Base-by-base conservation (phyloP, 2,888 invertebrate species). In the Eudiplozoon nipponicum region DNA sequence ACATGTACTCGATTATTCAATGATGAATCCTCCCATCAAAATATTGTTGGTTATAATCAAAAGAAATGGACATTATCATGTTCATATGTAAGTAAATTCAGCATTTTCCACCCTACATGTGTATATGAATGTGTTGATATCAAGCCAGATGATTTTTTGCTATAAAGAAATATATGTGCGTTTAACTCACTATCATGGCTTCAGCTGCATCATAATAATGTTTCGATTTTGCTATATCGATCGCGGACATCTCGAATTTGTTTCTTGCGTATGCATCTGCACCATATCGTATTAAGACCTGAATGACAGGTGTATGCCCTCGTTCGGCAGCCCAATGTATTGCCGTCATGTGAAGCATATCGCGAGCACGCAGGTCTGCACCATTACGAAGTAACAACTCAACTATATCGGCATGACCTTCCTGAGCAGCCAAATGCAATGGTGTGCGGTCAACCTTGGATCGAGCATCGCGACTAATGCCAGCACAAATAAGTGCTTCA, bases 391-490 rank as follows among this genome's bases (percentile, higher is more conserved):
- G 52, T 22, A 76, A 59, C 26, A 72, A 59, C 49, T 68, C 65
- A 7, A 71, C 72, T 49, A 76, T 71, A 44, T 65, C 63, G 40
- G 67, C 61, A 58, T 78, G 72, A 0, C 80, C 81, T 50, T 72
- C 74, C 53, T 70, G 70, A 2, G 74, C 71, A 23, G 80, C 80
- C 54, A 77, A 67, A 61, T 84, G 81, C 47, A 84, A 61, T 22
- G 81, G 74, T 17, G 81, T 80, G 51, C 76, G 67, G 54, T 80
- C 78, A 2, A 77, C 75, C 65, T 84, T 84, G 21, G 76, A 81
- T 51, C 74, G 67, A 1, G 74, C 71, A 63, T 81, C 80, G 48
- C 73, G 68, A 39, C 73, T 72, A 47, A 76, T 74, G 40, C 80
- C 81, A 15, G 77, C 74, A 45, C 72, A 65, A 43, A 81, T 62